A percentile compares a stretch with the other conserved stretches of the same genome.
These are phyloP conservation scores for Catostomus latipinnis DNA, from an alignment of 2,797 vertebrate genomes.

Conservation along the genomic window DNA sequence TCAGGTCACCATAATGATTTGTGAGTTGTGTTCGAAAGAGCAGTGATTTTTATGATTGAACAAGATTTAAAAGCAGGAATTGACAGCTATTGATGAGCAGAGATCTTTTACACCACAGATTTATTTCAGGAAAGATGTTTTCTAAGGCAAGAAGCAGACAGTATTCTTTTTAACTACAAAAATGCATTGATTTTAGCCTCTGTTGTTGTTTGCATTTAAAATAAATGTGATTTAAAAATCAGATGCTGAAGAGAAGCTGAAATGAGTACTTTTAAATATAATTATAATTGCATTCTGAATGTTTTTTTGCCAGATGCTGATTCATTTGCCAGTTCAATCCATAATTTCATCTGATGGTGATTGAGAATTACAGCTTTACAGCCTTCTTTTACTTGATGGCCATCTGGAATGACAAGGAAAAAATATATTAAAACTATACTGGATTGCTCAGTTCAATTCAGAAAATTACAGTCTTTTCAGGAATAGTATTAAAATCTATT, in stretches of 20 bases:
- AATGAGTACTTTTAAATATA: conserved; percentile 6
- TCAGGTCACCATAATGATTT: conserved; percentile 42
- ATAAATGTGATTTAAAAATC: not conserved
- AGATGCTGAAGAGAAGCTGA: not conserved
- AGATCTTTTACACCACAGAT: conserved; percentile 46
- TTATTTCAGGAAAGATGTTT: conserved; percentile 44
- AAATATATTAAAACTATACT: conserved; percentile 6
- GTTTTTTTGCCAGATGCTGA: conserved; percentile 16
- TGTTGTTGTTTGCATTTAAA: not conserved
- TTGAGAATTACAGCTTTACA: conserved; percentile 40
- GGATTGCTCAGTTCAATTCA: conserved; percentile 11
- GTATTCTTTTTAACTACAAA: conserved; percentile 33
- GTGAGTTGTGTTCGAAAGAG: conserved; percentile 24
- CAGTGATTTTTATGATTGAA: conserved; percentile 46
- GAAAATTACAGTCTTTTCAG: not conserved
- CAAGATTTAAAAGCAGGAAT: conserved; percentile 28
- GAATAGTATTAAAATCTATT: not conserved
- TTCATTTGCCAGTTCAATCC: conserved; percentile 21
- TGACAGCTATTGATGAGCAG: conserved; percentile 45
- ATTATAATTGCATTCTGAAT: conserved; percentile 11
- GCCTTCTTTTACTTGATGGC: conserved; percentile 25
- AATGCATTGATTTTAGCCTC: conserved; percentile 6
- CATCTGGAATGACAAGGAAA: conserved; percentile 39
- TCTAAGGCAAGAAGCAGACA: conserved; percentile 6
- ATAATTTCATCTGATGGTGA: conserved; percentile 14